Evolutionary conservation across 1,140 invertebrate genomes (phyloP).

Genomic region (Brachionus sp.): DNA sequence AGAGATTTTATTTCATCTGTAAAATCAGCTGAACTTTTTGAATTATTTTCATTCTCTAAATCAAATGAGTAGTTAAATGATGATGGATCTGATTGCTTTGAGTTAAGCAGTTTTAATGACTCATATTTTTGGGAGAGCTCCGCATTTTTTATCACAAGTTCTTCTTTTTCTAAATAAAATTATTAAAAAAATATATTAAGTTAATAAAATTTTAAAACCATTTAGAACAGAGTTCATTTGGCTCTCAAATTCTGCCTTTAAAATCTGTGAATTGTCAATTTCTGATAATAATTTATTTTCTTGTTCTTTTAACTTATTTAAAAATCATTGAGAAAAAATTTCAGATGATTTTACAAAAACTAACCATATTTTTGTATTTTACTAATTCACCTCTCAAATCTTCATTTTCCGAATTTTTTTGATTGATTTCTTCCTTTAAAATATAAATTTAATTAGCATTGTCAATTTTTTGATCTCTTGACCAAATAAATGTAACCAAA

Average conservation of each 20-base stretch:
- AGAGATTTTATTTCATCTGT: slow-evolving; percentile 3
- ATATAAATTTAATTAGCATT: neutral
- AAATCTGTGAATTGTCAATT: neutral
- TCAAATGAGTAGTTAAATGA: neutral
- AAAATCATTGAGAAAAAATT: neutral
- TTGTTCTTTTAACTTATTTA: neutral
- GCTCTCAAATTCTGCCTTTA: neutral
- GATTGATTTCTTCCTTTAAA: neutral
- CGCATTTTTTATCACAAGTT: slow-evolving; percentile 13
- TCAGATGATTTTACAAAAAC: neutral
- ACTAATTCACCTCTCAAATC: neutral
- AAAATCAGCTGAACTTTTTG: neutral
- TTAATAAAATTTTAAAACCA: neutral
- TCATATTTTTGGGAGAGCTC: slow-evolving; percentile 31
- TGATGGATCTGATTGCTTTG: neutral
- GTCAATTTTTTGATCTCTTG: neutral
- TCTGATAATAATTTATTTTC: neutral
- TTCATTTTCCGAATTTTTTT: slow-evolving; percentile 9
- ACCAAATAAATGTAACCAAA: no score
- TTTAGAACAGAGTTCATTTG: neutral
- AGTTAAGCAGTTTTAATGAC: neutral
- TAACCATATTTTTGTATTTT: neutral
- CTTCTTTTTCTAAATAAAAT: slow-evolving; percentile 25
- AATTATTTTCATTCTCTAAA: neutral
- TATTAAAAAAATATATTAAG: neutral